Percentiles rank a stretch among this genome's conserved stretches.
These are phyloP conservation scores for Phycodurus eques DNA, from an alignment of 2,113 vertebrate species.

Conservation along the genomic window DNA sequence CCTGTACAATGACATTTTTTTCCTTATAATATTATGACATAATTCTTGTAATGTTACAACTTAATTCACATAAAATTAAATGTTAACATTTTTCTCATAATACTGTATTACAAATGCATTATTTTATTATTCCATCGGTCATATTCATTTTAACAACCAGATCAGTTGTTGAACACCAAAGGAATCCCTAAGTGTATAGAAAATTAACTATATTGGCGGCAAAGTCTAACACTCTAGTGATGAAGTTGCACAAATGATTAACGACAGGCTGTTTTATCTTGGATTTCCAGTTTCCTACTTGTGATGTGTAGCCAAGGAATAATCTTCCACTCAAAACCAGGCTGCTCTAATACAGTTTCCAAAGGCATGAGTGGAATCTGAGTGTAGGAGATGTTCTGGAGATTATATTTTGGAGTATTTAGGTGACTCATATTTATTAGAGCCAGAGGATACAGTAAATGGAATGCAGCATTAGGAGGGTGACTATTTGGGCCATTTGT, in stretches of 20 bases:
- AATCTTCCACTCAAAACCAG: not conserved
- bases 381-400: slow-evolving; percentile 5
- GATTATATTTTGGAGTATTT: slow-evolving; percentile 8
- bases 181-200: not conserved
- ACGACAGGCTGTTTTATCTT: not conserved
- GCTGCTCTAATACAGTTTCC: slow-evolving; percentile 3
- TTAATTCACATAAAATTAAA: not conserved
- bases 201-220: not conserved
- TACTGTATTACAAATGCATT: not conserved
- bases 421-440: slow-evolving; percentile 3
- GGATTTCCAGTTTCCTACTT: slow-evolving; percentile 1
- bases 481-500: slow-evolving; percentile 6
- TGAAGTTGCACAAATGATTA: not conserved
- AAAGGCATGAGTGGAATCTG: slow-evolving; percentile 1
- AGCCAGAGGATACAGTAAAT: slow-evolving; percentile 1
- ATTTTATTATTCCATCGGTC: not conserved
- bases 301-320: not conserved
- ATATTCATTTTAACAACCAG: not conserved
- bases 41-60: not conserved
- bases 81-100: not conserved
- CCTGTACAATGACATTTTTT: not conserved
- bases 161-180: not conserved
- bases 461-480: slow-evolving; percentile 1
- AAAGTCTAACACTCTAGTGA: not conserved
- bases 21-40: not conserved